A percentile compares a stretch with the other conserved stretches of the same genome.
Conservation (phyloP, 2,113 vertebrate species). For the Pseudorasbora parva region DNA sequence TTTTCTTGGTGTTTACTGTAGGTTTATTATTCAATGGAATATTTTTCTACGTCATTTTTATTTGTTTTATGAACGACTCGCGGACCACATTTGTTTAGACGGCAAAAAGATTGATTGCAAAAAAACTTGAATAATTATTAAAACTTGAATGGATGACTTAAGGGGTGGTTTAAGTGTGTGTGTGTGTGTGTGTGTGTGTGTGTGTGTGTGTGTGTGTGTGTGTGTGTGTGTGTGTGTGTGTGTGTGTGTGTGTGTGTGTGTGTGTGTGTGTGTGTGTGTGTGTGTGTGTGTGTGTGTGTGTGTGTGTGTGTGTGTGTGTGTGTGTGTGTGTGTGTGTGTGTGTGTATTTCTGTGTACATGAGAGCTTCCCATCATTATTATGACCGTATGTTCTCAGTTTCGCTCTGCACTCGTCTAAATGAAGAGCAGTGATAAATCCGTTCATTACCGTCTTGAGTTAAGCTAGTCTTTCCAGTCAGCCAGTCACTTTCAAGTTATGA, state of each 20-base stretch:
- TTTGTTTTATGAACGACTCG: conserved; percentile 6
- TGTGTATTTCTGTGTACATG: neutral
- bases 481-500: neutral
- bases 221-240: neutral
- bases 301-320: conserved; percentile 4
- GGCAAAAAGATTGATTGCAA: neutral
- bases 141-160: conserved; percentile 30
- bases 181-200: neutral
- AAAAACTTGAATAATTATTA: conserved; percentile 47
- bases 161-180: neutral
- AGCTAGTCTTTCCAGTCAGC: neutral
- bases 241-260: neutral
- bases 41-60: conserved; percentile 19
- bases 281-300: neutral
- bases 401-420: neutral
- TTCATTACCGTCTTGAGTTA: too few species aligned
- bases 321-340: conserved; percentile 8
- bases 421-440: neutral
- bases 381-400: neutral
- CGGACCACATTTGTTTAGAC: neutral
- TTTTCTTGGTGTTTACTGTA: neutral
- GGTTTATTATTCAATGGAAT: neutral
- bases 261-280: neutral
- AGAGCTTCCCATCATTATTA: neutral
- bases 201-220: neutral